Base-by-base conservation (phyloP, 2,888 invertebrate species). In the Diarsia brunnea region DNA sequence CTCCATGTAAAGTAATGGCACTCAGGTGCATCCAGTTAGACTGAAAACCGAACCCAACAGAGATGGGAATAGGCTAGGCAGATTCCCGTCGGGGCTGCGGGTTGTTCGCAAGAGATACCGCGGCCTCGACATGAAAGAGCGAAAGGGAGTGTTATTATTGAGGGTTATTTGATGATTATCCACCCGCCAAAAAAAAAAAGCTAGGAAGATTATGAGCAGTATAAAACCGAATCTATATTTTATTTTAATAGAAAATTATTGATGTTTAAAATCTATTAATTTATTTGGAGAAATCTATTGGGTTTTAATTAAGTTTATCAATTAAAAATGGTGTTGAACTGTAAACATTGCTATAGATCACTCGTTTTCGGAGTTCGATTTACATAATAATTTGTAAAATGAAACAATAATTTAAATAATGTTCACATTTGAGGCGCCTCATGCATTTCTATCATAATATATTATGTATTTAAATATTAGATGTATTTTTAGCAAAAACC, bases 401-500 rank as follows among this genome's bases (percentile, higher is more conserved):
- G 12, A 55, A 31, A 27, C 58, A 5, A 68, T 24, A 31, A 60
- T 66, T 16, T 45, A 16, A n/a, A 71, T 24, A 7, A 21, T 53
- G 49, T 38, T 27, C 38, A 75, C 27, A 53, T 63, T 49, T 53
- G 11, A 51, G 38, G n/a, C n/a, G 70, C 27, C 38, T 16, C 31
- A 24, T 45, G 31, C 24, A 45, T 38, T 61, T 38, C 38, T 78
- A 24, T 14, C 24, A 55, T 55, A 24, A 24, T 24, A 24, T 24
- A 24, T 53, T 24, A n/a, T 12, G n/a, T 31, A 53, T 76, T 69
- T 60, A 78, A 24, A 58, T 45, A 2, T 10, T 31, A 16, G 24
- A 19, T 16, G 27, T 65, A 45, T 51, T 38, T 78, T 65, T 21
- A 19, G 24, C 19, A n/a, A 45, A 55, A 45, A 64, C 0, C 4